Base-by-base conservation (phyloP, 2,888 invertebrate species). In the Rhopalosiphum nymphaeae region DNA sequence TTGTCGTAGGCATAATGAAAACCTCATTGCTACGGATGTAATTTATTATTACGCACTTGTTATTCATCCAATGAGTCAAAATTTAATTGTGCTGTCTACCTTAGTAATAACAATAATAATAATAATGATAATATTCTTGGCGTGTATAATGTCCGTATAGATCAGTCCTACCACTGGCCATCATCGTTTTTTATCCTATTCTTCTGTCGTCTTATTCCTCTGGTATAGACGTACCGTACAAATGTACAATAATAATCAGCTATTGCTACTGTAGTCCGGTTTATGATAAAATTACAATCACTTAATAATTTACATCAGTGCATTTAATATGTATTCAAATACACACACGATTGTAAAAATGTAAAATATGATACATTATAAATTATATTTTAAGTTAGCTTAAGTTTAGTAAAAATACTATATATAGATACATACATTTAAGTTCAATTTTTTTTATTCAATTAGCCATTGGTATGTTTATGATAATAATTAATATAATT, bases 31-130 rank as follows among this genome's bases (percentile, higher is more conserved):
- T 67, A 88, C 88, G 88, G 88, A 92, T 92, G 88, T 92, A 92
- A 92, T 92, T 88, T 88, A 92, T 92, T 88, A 92, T 88, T 36
- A 88, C 92, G 92, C 42, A 56, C 67, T 92, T 67, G 88, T 92
- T 88, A 78, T 88, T 88, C 92, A 44, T 88, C 92, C 92, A 42
- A 92, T 53, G 88, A 92, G 92, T 88, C 67, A 61, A 92, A 86
- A 46, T 85, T 86, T 92, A 61, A 92, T 56, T 87, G 84, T 61
- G 25, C 91, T 56, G 85, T 91, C 56, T 91, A 61, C 91, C 91
- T 61, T 26, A 57, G 57, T 56, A 86, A 91, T 26, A 91, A 91
- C 42, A 91, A 89, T 42, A 89, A 57, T 56, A 42, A 89, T 56
- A 57, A 89, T 89, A 88, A 88, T 25, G 44, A 88, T 61, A 57